These are phyloP conservation scores for Schlechtendalia chinensis DNA, from an alignment of 1,140 invertebrate species.

Conservation along the genomic window DNA sequence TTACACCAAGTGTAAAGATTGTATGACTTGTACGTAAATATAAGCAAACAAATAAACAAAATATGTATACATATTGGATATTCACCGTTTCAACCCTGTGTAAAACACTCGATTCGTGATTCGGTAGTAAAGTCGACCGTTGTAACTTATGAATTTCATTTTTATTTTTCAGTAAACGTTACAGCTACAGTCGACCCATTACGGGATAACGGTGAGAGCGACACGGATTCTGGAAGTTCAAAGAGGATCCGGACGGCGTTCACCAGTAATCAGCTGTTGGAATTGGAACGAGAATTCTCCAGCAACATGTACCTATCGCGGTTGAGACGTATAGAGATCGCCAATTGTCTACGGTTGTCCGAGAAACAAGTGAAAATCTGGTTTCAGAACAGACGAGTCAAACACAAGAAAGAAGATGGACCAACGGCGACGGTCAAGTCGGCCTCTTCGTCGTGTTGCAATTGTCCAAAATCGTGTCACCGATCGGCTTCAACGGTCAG, in stretches of 20 bases:
- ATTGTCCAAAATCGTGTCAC: slow-evolving; percentile 22
- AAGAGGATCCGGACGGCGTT: slow-evolving; percentile 69
- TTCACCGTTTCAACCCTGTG: too few relatives aligned
- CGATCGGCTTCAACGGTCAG: background rate
- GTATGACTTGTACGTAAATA: too few relatives aligned
- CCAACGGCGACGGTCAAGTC: background rate
- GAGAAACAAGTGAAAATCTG: slow-evolving; percentile 99
- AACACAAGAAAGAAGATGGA: slow-evolving; percentile 82
- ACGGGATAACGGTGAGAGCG: slow-evolving; percentile 82
- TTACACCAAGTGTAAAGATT: too few relatives aligned
- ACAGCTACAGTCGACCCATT: slow-evolving; percentile 51
- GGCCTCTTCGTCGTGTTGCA: background rate
- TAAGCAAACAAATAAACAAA: too few relatives aligned
- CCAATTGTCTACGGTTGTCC: slow-evolving; percentile 91
- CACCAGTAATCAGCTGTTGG: slow-evolving; percentile 96
- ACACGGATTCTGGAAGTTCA: slow-evolving; percentile 78
- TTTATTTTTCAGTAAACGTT: background rate
- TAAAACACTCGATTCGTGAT: too few relatives aligned
- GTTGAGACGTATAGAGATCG: slow-evolving; percentile 96
- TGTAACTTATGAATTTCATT: too few relatives aligned
- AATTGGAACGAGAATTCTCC: slow-evolving; percentile 98
- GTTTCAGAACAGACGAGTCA: slow-evolving; percentile 99
- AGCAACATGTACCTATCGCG: slow-evolving; percentile 98
- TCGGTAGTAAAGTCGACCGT: too few relatives aligned
- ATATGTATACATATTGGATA: too few relatives aligned